Base-by-base conservation (phyloP, 2,888 invertebrate species). In the Anthophora plumipes region DNA sequence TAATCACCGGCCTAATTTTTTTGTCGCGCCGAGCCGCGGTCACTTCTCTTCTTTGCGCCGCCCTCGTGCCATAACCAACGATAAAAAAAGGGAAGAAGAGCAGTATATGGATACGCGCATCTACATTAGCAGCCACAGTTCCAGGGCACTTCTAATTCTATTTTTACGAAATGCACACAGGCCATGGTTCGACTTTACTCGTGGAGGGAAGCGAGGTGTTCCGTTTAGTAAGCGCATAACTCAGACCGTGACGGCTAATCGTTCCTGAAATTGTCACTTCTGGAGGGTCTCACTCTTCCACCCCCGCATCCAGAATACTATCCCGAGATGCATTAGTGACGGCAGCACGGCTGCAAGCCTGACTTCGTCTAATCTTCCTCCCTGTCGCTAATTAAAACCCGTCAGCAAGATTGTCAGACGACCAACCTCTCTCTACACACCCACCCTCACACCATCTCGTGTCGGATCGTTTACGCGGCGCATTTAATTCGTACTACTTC, bases 211-310 rank as follows among this genome's bases (percentile, higher is more conserved):
- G 89, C 88, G 90, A 85, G 85, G 87, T 88, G 87, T 88, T 91
- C 89, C 92, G 90, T 92, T 92, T 92, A 91, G 91, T 90, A 90
- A 87, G 83, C 81, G 89, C 90, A 91, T 92, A 93, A 93, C 89
- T 93, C 92, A 92, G 88, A 89, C 87, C 92, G 91, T 90, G 92
- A 92, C 92, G 92, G 90, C 91, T 92, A 93, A 93, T 93, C 92
- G 92, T 92, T 92, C 90, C 89, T 91, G 92, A 92, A 92, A 92
- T 92, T 92, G 92, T 92, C 92, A 92, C 87, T 87, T 80, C 78
- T 86, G 88, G 89, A 91, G 88, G n/a, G 85, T 91, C 91, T 91
- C 90, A 90, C 91, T 82, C 85, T 89, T 87, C 89, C 72, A 54
- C 73, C 60, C 22, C 9, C 52, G 37, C 25, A 66, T 41, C 14